Evolutionary conservation across 2,113 vertebrate species (phyloP).

Genomic region (Ptilorrhoa leucosticta): DNA sequence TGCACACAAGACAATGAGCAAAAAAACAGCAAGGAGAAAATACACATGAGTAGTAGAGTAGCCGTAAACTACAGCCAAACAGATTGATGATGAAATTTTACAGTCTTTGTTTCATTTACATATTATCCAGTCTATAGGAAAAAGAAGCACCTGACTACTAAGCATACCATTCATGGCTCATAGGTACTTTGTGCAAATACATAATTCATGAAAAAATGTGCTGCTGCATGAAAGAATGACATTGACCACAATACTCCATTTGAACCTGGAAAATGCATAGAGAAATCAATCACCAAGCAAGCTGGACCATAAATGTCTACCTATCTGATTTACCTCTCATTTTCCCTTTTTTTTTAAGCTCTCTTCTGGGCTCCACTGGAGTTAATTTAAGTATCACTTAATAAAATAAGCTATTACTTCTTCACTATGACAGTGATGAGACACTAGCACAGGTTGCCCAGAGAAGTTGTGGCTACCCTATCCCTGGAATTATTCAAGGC

Average conservation of each 20-base stretch:
- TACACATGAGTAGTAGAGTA: not conserved
- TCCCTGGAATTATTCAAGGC: not conserved
- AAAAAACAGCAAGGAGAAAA: not conserved
- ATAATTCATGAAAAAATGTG: not conserved
- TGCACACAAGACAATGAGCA: not conserved
- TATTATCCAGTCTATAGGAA: not conserved
- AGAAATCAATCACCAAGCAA: slow-evolving; percentile 21
- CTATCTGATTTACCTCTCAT: not conserved
- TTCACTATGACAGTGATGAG: not conserved
- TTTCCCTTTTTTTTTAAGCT: not conserved
- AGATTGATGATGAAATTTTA: not conserved
- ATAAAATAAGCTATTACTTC: not conserved
- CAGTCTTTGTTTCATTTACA: not conserved
- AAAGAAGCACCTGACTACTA: not conserved
- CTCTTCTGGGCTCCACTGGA: not conserved
- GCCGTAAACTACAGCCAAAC: not conserved
- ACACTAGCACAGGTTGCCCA: too few species aligned
- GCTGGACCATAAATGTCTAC: not conserved
- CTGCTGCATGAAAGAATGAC: not conserved
- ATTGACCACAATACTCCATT: not conserved
- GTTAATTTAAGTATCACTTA: not conserved
- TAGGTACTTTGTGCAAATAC: not conserved
- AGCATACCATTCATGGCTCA: not conserved
- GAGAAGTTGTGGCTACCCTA: not conserved
- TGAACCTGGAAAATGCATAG: not conserved